Evolutionary conservation across 2,797 vertebrate genomes (phyloP).

Genomic region (Anabas testudineus): DNA sequence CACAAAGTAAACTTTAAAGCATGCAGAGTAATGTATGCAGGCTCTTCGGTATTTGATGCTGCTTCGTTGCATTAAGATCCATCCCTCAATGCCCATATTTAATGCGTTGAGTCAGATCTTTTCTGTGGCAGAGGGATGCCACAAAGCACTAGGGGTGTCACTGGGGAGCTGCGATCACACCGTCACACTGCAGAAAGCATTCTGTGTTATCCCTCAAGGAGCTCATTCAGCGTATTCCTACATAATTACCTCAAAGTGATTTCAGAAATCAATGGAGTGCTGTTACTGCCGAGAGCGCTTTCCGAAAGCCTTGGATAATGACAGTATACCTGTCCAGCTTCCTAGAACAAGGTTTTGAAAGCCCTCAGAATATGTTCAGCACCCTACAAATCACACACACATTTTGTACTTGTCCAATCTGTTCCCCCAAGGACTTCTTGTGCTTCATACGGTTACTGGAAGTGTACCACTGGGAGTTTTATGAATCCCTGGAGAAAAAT

Average conservation of each 20-base stretch:
- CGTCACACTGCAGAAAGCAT: constrained; percentile 69
- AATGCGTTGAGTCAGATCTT: constrained; percentile 63
- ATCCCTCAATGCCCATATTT: constrained; percentile 65
- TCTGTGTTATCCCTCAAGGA: constrained; percentile 57
- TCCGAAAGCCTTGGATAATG: constrained; percentile 63
- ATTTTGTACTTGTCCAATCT: constrained; percentile 35
- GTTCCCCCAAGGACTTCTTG: constrained; percentile 47
- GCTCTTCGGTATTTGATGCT: constrained; percentile 55
- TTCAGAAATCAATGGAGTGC: constrained; percentile 77
- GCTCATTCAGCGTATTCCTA: constrained; percentile 76
- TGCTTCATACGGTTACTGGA: constrained; percentile 47
- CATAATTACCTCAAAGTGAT: constrained; percentile 82
- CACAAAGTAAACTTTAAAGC: constrained; percentile 64
- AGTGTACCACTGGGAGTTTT: constrained; percentile 43
- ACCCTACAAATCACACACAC: constrained; percentile 34
- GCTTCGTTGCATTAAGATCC: constrained; percentile 60
- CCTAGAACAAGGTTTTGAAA: constrained; percentile 27
- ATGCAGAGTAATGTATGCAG: constrained; percentile 57
- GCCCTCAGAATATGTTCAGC: constrained; percentile 31
- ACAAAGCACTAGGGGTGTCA: constrained; percentile 54
- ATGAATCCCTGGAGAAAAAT: constrained; percentile 51
- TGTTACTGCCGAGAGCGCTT: constrained; percentile 61
- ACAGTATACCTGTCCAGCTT: constrained; percentile 64
- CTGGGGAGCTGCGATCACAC: constrained; percentile 73
- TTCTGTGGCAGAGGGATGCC: constrained; percentile 55